These are phyloP conservation scores for Thryonomys swinderianus DNA, from an alignment of 2,113 vertebrate species.

Conservation along the genomic window DNA sequence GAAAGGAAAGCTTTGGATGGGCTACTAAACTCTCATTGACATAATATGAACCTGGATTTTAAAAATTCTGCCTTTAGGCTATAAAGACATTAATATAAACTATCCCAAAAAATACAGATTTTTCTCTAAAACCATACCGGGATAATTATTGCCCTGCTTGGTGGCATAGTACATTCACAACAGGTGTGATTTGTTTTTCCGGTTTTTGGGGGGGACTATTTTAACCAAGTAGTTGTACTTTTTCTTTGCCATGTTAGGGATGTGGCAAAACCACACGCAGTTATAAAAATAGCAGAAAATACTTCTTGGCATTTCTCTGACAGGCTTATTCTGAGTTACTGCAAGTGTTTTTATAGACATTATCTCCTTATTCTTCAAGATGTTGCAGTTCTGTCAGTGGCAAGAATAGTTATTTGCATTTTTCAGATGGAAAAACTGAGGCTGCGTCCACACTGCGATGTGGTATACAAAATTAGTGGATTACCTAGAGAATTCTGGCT, in stretches of 20 bases:
- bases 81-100: not conserved
- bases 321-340: conserved; percentile 61
- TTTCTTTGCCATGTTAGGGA: conserved; percentile 63
- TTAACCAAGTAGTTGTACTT: conserved; percentile 59
- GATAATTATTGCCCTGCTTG: conserved; percentile 8
- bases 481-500: not conserved
- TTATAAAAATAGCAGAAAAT: conserved; percentile 56
- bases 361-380: conserved; percentile 34
- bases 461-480: not conserved
- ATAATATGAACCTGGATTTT: conserved; percentile 41
- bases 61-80: conserved; percentile 17
- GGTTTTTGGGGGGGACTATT: conserved; percentile 44
- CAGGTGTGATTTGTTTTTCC: conserved; percentile 10
- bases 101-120: not conserved
- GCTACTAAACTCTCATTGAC: not conserved
- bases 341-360: conserved; percentile 42
- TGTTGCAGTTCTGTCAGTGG: not conserved
- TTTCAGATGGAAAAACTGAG: conserved; percentile 79
- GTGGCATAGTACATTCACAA: conserved; percentile 33
- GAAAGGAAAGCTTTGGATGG: conserved; percentile 64
- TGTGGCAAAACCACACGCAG: conserved; percentile 36
- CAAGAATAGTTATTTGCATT: conserved; percentile 46
- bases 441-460: conserved; percentile 15
- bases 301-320: conserved; percentile 63
- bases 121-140: conserved; percentile 10